phyloP scores from a whole-genome alignment of 2,113 vertebrate species.

The Actenoides hombroni region DNA sequence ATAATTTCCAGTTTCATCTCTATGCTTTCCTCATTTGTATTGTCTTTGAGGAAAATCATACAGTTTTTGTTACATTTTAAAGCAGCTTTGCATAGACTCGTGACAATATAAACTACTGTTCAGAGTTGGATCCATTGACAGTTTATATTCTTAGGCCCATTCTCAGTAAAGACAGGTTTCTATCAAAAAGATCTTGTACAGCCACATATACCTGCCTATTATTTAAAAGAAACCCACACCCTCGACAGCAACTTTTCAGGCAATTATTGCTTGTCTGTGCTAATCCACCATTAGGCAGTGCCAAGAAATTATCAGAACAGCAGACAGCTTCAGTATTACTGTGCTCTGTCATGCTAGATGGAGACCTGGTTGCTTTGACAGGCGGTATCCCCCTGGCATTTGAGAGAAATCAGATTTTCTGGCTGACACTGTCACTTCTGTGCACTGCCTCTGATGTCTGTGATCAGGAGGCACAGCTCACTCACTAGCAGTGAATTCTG shows the following conservation, averaged over 20 bases:
- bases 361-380: not conserved
- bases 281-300: not conserved
- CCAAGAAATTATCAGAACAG: slow-evolving; percentile 2
- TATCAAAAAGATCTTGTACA: not conserved
- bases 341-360: not conserved
- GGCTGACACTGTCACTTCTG: not conserved
- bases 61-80: not conserved
- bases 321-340: not conserved
- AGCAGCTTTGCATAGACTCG: not conserved
- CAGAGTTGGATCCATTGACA: not conserved
- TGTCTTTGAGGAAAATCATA: not conserved
- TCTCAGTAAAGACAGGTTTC: not conserved
- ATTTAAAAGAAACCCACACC: not conserved
- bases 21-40: not conserved
- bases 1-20: not conserved
- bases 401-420: not conserved
- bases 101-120: not conserved
- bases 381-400: not conserved
- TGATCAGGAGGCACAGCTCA: not conserved
- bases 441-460: not conserved
- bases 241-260: not conserved
- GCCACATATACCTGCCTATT: not conserved
- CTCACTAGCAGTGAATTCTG: not conserved
- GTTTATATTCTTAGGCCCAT: not conserved
- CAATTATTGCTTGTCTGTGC: not conserved